Evolutionary conservation across 2,113 vertebrate species (phyloP).

Genomic region (Pedionomus torquatus): DNA sequence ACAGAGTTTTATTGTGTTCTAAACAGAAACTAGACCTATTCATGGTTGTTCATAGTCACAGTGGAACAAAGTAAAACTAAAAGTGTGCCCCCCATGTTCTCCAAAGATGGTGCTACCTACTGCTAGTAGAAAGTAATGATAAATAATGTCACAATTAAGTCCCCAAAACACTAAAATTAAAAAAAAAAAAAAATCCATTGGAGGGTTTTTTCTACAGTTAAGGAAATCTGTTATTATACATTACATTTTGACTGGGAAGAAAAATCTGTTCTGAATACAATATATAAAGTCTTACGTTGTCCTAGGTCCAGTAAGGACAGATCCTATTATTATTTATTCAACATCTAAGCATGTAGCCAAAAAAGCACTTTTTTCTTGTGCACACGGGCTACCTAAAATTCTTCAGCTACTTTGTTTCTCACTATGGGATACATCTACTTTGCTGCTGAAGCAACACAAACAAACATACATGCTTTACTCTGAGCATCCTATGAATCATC

Average conservation of each 20-base stretch:
- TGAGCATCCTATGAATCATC: not conserved
- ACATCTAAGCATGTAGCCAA: not conserved
- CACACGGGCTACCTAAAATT: not conserved
- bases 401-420: not conserved
- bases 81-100: not conserved
- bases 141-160: not conserved
- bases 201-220: not conserved
- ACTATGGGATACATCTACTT: not conserved
- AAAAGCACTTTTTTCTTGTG: accelerated
- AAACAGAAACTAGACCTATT: not conserved
- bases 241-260: not conserved
- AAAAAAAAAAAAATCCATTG: not conserved
- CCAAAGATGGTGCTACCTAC: not conserved
- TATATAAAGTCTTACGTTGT: not conserved
- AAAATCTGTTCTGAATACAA: not conserved
- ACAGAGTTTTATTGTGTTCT: not conserved
- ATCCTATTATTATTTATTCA: not conserved
- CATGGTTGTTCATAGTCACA: not conserved
- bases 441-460: not conserved
- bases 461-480: not conserved
- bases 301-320: not conserved
- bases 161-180: not conserved
- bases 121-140: not conserved
- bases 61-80: not conserved
- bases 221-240: not conserved